phyloP scores from a whole-genome alignment of 2,113 vertebrate species.

The Pardalotus punctatus region DNA sequence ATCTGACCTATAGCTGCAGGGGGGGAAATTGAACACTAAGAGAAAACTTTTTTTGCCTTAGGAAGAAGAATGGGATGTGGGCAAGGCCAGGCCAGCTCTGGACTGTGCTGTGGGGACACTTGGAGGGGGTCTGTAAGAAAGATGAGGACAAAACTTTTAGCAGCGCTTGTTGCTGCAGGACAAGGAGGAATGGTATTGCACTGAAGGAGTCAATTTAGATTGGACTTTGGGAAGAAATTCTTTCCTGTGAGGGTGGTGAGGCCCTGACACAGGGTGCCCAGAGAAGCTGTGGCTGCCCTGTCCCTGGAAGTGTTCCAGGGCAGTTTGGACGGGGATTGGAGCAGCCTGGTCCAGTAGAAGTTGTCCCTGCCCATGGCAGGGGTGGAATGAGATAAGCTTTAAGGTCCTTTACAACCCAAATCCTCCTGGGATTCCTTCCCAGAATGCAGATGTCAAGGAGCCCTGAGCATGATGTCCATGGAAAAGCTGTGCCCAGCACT shows the following conservation, averaged over 20 bases:
- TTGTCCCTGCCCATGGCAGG: not conserved
- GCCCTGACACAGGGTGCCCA: not conserved
- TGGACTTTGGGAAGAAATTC: not conserved
- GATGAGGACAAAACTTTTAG: not conserved
- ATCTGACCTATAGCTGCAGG: not conserved
- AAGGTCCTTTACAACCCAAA: not conserved
- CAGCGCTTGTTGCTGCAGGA: not conserved
- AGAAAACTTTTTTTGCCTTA: not conserved
- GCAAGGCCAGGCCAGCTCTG: not conserved
- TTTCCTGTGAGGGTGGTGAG: not conserved
- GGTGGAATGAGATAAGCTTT: not conserved
- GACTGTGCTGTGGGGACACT: not conserved
- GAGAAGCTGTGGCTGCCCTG: not conserved
- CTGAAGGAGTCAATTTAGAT: not conserved
- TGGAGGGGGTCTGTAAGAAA: not conserved
- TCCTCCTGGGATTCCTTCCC: not conserved
- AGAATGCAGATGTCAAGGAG: not conserved
- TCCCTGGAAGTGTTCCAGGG: not conserved
- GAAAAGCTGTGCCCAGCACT: not conserved
- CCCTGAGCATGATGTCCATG: not conserved
- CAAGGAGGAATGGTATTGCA: not conserved
- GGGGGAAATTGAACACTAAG: not conserved
- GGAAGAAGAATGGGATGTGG: not conserved
- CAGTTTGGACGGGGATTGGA: rapidly evolving
- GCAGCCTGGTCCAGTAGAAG: rapidly evolving